Evolutionary conservation across 1,140 invertebrate species (phyloP).

Genomic region (Leptinotarsa lineolata): DNA sequence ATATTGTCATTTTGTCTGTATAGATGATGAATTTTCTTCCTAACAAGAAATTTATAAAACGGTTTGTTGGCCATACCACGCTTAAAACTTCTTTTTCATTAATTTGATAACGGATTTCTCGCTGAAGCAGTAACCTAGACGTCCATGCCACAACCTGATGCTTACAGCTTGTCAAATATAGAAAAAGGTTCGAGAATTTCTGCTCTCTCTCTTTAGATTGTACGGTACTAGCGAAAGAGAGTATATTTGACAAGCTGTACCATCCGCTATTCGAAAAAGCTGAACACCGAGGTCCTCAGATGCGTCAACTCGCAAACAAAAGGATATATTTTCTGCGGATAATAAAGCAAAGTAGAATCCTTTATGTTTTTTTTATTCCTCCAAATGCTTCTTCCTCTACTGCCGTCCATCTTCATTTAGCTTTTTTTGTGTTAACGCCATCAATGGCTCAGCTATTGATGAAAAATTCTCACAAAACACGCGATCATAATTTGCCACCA

Average conservation of each 20-base stretch:
- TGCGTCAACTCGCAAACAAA: not conserved
- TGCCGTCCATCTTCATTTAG: not conserved
- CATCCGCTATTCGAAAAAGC: not conserved
- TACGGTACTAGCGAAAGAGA: no score
- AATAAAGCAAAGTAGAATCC: not conserved
- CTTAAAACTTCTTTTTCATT: not conserved
- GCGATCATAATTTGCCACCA: not conserved
- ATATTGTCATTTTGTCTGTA: not conserved
- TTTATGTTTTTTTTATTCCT: not conserved
- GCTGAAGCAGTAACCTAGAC: not conserved
- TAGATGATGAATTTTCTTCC: not conserved
- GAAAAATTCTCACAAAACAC: not conserved
- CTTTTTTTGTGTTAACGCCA: not conserved
- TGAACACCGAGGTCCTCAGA: not conserved
- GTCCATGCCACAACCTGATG: not conserved
- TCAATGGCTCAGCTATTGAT: not conserved
- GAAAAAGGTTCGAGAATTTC: no score
- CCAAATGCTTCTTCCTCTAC: not conserved
- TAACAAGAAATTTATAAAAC: not conserved
- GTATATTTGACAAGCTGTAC: no score
- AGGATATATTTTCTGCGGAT: not conserved
- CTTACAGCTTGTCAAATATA: no score
- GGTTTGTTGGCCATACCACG: not conserved
- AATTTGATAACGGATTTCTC: not conserved
- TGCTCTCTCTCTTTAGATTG: no score